Evolutionary conservation across 2,888 invertebrate species (phyloP).

Genomic region (Tuberolachnus salignus): DNA sequence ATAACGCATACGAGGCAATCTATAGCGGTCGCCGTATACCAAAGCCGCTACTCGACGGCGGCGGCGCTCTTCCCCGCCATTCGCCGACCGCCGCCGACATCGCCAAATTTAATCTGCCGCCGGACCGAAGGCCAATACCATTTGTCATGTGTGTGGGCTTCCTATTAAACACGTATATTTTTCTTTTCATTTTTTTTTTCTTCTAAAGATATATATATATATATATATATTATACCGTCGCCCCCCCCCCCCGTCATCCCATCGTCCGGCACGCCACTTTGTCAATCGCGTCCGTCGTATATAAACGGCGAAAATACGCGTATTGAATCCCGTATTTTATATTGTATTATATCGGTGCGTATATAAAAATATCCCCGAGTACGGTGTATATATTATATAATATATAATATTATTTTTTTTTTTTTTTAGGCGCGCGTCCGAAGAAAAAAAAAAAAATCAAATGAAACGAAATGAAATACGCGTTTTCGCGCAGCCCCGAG

Average conservation of each 20-base stretch:
- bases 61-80: background rate
- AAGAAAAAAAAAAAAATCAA: background rate
- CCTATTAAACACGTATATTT: background rate
- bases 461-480: background rate
- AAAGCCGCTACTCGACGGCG: background rate
- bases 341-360: background rate
- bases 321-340: background rate
- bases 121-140: slow-evolving; percentile 17
- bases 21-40: too few species aligned
- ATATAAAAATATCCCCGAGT: too few species aligned
- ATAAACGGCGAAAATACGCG: background rate
- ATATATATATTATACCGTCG: too few species aligned
- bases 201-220: background rate
- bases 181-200: background rate
- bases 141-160: slow-evolving; percentile 22
- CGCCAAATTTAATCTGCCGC: slow-evolving; percentile 1
- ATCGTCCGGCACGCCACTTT: background rate
- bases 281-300: background rate
- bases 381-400: too few species aligned
- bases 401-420: background rate
- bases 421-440: background rate
- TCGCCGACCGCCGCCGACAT: background rate
- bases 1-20: too few species aligned
- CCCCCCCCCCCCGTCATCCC: too few species aligned
- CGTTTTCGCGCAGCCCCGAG: background rate